Evolutionary conservation across 2,797 vertebrate genomes (phyloP).

Genomic region (Pangasius sanitwongsei): DNA sequence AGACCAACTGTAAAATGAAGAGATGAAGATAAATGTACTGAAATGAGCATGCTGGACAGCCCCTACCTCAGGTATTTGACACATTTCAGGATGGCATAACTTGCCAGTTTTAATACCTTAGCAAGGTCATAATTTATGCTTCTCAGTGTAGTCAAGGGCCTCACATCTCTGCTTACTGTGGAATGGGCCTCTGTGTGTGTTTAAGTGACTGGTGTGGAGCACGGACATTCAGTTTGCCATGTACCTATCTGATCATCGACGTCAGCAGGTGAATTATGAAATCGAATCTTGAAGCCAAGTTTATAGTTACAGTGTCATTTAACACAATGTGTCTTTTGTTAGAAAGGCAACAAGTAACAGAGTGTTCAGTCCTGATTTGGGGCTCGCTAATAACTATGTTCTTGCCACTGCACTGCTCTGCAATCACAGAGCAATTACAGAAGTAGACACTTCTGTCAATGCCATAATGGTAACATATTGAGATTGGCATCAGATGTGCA

Average conservation of each 20-base stretch:
- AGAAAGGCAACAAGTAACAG: constrained; percentile 54
- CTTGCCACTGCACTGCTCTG: constrained; percentile 69
- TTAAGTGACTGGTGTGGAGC: not conserved
- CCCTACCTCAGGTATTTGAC: constrained; percentile 36
- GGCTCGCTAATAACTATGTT: constrained; percentile 64
- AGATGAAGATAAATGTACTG: constrained; percentile 49
- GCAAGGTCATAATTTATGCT: constrained; percentile 24
- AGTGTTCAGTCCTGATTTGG: constrained; percentile 53
- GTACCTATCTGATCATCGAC: constrained; percentile 19
- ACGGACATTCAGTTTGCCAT: constrained; percentile 15
- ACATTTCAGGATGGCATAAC: constrained; percentile 36
- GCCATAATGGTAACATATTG: constrained; percentile 62
- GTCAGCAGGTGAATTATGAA: constrained; percentile 28
- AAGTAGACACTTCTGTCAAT: constrained; percentile 70
- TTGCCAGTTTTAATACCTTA: constrained; percentile 31
- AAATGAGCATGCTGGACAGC: constrained; percentile 46
- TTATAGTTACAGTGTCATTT: constrained; percentile 36
- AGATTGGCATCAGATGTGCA: constrained; percentile 42
- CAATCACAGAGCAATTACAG: constrained; percentile 68
- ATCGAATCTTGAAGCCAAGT: constrained; percentile 13
- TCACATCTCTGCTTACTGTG: not conserved
- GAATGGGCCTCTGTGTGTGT: not conserved
- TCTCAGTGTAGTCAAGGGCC: not conserved
- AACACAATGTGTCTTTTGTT: constrained; percentile 35
- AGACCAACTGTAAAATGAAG: constrained; percentile 47